Base-by-base conservation (phyloP, 2,113 vertebrate genomes). In the Cynopterus brachyotis region DNA sequence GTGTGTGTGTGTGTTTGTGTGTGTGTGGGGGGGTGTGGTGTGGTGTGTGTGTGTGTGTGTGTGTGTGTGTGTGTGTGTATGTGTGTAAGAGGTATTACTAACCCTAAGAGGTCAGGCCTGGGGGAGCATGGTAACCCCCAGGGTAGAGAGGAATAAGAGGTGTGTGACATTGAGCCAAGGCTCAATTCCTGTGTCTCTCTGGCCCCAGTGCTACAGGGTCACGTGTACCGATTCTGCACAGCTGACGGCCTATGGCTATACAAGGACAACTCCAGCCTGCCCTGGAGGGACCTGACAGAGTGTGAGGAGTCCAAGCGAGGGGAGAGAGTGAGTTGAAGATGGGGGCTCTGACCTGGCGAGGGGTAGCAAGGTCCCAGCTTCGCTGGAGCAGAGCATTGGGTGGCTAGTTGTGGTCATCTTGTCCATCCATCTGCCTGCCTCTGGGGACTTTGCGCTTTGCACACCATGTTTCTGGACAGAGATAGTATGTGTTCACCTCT, bases 281-380 rank as follows among this genome's bases (percentile, higher is more conserved):
- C 99, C 42, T 99, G 99, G 99, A 98, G 98, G 84, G 98, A 99
- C 96, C 95, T 99, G 85, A 98, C 98, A 0, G 98, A 99, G 66
- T 99, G 99, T 0, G 98, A 98, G 85, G 96, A 97, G 53, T 95
- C 97, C 92, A 97, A 96, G 85, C 83, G 42, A n/a, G 97, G 96
- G 40, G 87, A 97, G 19, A 96, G 86, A 47, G 97, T 98, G 93
- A 97, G 97, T 82, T 17, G 59, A 8, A 9, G 24, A 1, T 20
- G n/a, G 32, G 69, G n/a, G 3, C 42, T 84, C 62, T 11, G 62
- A 64, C 60, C 30, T 19, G 1, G 8, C 9, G 3, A 30, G 3
- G 10, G 50, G 57, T 22, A 4, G 6, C 16, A 0, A 20, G 70
- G 76, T 35, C 26, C 79, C 42, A 2, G 1, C 24, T 4, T 26